Evolutionary conservation across 2,888 invertebrate species (phyloP).

Genomic region (Hecatera dysodea): DNA sequence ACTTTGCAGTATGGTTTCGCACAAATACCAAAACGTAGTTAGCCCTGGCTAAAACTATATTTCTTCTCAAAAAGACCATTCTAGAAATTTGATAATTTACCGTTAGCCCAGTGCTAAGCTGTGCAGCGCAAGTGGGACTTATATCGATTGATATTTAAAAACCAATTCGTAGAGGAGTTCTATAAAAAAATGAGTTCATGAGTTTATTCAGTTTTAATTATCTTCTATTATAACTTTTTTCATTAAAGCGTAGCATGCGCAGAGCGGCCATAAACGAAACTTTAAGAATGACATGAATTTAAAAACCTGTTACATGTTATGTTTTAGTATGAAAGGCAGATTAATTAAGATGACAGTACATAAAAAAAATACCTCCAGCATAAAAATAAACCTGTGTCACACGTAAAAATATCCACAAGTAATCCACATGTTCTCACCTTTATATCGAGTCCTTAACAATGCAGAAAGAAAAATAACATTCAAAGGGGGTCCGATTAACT

Average conservation of each 20-base stretch:
- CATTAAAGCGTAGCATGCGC: conserved; percentile 12
- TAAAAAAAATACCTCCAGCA: conserved; percentile 42
- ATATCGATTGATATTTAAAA: no score
- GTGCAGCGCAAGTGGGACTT: no score
- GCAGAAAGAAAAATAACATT: conserved; percentile 57
- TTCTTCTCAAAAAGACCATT: no score
- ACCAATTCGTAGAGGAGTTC: no score
- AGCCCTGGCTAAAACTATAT: no score
- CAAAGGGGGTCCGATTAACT: conserved; percentile 70
- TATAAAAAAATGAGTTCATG: background rate
- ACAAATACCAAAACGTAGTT: no score
- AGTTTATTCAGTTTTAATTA: conserved; percentile 1
- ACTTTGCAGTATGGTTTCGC: no score
- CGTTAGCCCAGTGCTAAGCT: no score
- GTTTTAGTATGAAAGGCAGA: conserved; percentile 15
- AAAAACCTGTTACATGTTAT: background rate
- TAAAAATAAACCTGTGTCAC: conserved; percentile 35
- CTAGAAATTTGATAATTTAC: no score
- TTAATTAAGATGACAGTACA: background rate
- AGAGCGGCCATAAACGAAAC: background rate
- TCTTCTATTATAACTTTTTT: no score
- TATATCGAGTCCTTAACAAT: conserved; percentile 74
- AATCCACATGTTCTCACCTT: conserved; percentile 77
- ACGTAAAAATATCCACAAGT: conserved; percentile 39
- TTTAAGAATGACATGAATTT: background rate